Evolutionary conservation across 2,797 vertebrate species (phyloP), one percentile per base, ranked within the genome.

Genomic region (Garrulus glandarius): DNA sequence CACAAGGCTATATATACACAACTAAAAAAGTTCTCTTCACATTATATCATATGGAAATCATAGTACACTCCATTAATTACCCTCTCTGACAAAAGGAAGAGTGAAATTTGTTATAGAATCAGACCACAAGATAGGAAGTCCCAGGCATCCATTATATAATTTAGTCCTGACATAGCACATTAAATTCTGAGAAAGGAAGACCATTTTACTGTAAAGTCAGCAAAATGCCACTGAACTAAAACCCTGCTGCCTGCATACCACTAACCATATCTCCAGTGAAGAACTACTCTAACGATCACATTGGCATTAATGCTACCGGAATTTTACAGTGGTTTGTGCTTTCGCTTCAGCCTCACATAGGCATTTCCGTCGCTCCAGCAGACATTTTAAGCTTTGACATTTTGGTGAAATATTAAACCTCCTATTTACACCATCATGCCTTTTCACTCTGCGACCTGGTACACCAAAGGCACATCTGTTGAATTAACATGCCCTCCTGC

Each of bases 141-240:
- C 95, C 93, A 97, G 91, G 93, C 96, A 96, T 97, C 97, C 96
- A 97, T 98, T 98, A 97, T 95, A 64, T 94, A 95, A 97, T 98
- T 98, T 98, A 97, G 93, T 97, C 97, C 97, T 98, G 98, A 98
- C 96, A 71, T 97, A 98, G 97, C 97, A 97, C 96, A 98, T 98
- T 98, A 97, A 97, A 98, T 97, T 97, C 95, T 97, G 93, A 97
- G 97, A 95, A 97, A 97, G 95, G 91, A 97, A 98, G 95, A 95
- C 93, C 86, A 92, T 97, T 97, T 97, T 97, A 97, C 86, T 97
- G 95, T 97, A 96, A 97, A 98, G 97, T 98, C 98, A 98, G 98
- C 98, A 98, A 96, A 98, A 98, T 92, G 71, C 81, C 47, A 95
- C 68, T 87, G 77, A 98, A 97, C 94, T 96, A 80, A 97, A 94